Conservation (phyloP, 2,888 invertebrate species). For the Blera fallax region DNA sequence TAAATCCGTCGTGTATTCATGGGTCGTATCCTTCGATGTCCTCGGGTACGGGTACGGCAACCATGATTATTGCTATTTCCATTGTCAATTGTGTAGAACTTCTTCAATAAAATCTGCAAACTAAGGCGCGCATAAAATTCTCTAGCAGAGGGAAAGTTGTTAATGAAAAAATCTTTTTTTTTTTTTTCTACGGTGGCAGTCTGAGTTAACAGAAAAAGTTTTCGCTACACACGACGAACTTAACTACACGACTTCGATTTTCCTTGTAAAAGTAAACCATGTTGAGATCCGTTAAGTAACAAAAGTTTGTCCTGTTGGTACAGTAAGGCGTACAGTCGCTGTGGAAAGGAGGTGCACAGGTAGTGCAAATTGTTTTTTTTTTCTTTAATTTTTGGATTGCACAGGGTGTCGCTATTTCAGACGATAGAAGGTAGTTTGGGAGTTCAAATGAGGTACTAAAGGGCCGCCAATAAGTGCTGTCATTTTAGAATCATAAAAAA, state of each 20-base stretch:
- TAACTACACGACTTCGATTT: slow-evolving; percentile 4
- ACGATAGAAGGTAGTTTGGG: no score
- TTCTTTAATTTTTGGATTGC: no score
- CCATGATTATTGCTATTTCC: neutral
- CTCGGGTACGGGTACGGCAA: neutral
- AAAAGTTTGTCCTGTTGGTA: neutral
- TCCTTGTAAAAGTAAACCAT: neutral
- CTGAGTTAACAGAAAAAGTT: slow-evolving; percentile 26
- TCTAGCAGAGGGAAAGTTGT: neutral
- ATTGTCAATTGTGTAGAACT: slow-evolving; percentile 9
- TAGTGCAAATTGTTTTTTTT: neutral
- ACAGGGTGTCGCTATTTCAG: no score
- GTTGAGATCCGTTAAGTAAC: slow-evolving; percentile 20
- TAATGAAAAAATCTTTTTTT: slow-evolving; percentile 27
- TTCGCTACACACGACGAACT: neutral
- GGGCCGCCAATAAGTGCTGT: no score
- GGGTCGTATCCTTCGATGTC: neutral
- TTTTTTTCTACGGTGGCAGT: neutral
- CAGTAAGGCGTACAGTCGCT: neutral
- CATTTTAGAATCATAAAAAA: no score
- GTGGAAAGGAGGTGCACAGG: neutral
- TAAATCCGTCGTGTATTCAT: neutral
- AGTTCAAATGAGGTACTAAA: no score
- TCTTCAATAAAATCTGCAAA: slow-evolving; percentile 9
- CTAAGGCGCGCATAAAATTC: slow-evolving; percentile 10